phyloP scores from a whole-genome alignment of 2,113 vertebrate species.

The Fregetta grallaria region DNA sequence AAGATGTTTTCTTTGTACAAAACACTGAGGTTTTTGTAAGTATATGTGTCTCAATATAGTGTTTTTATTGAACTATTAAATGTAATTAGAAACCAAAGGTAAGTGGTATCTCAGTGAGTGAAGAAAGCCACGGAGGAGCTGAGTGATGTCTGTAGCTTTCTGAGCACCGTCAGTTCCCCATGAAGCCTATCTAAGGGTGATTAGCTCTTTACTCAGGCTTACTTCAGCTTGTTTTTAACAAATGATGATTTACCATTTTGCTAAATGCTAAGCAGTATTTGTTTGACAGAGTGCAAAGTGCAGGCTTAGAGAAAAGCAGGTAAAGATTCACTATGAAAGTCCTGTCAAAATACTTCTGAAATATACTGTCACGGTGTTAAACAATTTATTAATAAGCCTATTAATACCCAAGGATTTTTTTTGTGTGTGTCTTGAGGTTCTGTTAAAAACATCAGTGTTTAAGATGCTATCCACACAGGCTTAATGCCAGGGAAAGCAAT shows the following conservation, averaged over 20 bases:
- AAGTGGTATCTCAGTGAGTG: constrained; percentile 8
- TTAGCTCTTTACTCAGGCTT: constrained; percentile 31
- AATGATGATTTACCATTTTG: constrained; percentile 55
- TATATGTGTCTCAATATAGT: neutral
- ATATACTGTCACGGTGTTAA: constrained; percentile 19
- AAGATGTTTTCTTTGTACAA: constrained; percentile 46
- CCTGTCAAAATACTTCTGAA: constrained; percentile 52
- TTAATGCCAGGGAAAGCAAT: constrained; percentile 65
- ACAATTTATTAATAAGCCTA: constrained; percentile 61
- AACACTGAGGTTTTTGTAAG: constrained; percentile 24
- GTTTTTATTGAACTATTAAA: constrained; percentile 48
- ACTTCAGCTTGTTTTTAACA: constrained; percentile 37
- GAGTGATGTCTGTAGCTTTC: neutral
- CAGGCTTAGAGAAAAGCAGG: constrained; percentile 2
- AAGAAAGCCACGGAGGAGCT: neutral
- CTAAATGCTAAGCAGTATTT: constrained; percentile 35
- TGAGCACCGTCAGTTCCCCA: constrained; percentile 1
- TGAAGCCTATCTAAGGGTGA: constrained; percentile 14
- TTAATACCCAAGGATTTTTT: constrained; percentile 38
- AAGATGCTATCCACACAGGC: constrained; percentile 70
- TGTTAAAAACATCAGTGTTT: constrained; percentile 59
- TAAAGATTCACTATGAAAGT: constrained; percentile 27
- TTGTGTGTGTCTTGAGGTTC: constrained; percentile 39
- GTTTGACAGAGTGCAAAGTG: constrained; percentile 13
- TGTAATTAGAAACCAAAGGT: constrained; percentile 50